Evolutionary conservation across 2,113 vertebrate genomes (phyloP).

Genomic region (Rattus norvegicus): GRCr8 NC_086024.1:28131001-28131500

Average conservation of each 20-base stretch:
- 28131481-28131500: not conserved
- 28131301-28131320: not conserved
- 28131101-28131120: no score
- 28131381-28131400: not conserved
- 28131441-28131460: not conserved
- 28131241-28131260: not conserved
- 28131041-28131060: not conserved
- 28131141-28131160: not conserved
- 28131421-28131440: slow-evolving; percentile 11
- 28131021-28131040: not conserved
- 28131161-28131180: not conserved
- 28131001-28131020: not conserved
- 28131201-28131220: not conserved
- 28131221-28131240: not conserved
- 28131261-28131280: not conserved
- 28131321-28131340: not conserved
- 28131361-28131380: not conserved
- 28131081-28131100: no score
- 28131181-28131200: not conserved
- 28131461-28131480: not conserved
- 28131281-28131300: not conserved
- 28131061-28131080: not conserved
- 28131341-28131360: not conserved
- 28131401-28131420: not conserved
- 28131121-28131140: not conserved